Percentiles rank a stretch among this genome's conserved stretches.
Evolutionary conservation across 1,140 invertebrate genomes (phyloP).

Genomic region (Lucilia sericata): DNA sequence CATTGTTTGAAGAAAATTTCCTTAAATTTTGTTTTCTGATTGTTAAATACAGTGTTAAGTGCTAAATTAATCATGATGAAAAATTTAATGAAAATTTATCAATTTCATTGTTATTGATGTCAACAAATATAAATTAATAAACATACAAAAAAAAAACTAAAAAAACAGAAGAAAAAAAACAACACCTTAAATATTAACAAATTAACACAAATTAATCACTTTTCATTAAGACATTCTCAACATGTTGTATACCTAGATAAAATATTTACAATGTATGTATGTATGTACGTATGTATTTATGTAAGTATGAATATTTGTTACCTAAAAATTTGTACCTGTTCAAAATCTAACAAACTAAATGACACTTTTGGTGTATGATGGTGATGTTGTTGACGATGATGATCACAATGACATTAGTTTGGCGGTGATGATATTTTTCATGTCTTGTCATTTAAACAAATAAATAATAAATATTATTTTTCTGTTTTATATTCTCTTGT

Average conservation of each 20-base stretch:
- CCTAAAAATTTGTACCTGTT: background rate
- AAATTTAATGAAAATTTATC: background rate
- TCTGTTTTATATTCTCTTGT: too few species aligned
- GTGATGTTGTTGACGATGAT: background rate
- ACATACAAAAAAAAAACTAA: background rate
- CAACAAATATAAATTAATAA: constrained; percentile 8
- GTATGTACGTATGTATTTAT: too few species aligned
- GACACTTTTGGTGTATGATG: background rate
- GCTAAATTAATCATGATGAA: too few species aligned
- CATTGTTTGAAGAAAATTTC: too few species aligned
- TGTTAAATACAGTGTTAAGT: too few species aligned
- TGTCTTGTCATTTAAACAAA: background rate
- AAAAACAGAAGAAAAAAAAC: background rate
- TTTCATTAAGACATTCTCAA: background rate
- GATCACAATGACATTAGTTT: too few species aligned
- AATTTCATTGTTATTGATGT: background rate
- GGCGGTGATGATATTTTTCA: background rate
- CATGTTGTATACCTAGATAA: background rate
- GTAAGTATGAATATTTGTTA: too few species aligned
- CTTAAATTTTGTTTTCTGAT: too few species aligned
- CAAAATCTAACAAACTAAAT: background rate
- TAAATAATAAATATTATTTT: background rate
- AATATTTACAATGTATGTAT: too few species aligned
- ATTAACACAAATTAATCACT: background rate
- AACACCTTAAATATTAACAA: background rate